Percentiles rank a stretch among this genome's conserved stretches.
Evolutionary conservation across 2,797 vertebrate species (phyloP).

Genomic region (Pseudochromis fuscus): DNA sequence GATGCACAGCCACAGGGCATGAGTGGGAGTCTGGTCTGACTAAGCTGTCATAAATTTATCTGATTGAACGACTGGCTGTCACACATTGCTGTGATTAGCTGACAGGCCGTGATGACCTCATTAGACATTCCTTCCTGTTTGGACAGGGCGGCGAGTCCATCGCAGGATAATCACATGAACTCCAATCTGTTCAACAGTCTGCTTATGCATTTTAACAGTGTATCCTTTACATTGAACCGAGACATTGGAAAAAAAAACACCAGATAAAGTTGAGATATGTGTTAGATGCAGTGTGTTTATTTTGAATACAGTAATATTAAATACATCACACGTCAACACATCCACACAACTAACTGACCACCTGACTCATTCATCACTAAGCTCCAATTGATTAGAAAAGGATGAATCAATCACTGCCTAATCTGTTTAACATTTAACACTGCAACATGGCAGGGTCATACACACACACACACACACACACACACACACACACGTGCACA

Average conservation of each 20-base stretch:
- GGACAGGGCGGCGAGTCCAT: not conserved
- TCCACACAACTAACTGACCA: not conserved
- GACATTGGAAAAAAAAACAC: not conserved
- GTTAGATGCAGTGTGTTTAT: no score
- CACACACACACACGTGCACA: slow-evolving; percentile 4
- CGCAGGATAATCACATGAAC: slow-evolving; percentile 21
- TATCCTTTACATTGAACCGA: not conserved
- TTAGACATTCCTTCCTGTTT: slow-evolving; percentile 50
- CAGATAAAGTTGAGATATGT: no score
- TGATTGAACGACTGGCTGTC: slow-evolving; percentile 60
- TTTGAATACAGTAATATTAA: no score
- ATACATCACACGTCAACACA: not conserved
- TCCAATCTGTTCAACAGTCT: not conserved
- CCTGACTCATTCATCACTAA: slow-evolving; percentile 35
- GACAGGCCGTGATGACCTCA: slow-evolving; percentile 51
- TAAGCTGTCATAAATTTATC: slow-evolving; percentile 52
- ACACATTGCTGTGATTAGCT: slow-evolving; percentile 53
- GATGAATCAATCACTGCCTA: slow-evolving; percentile 52
- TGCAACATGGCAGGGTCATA: slow-evolving; percentile 31
- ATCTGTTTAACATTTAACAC: slow-evolving; percentile 53
- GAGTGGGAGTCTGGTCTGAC: slow-evolving; percentile 38
- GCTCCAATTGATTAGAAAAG: slow-evolving; percentile 38
- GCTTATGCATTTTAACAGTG: no score
- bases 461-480: slow-evolving; percentile 8
- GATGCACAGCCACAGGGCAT: slow-evolving; percentile 2